phyloP scores from a whole-genome alignment of 64 coral and sea anemone genomes.

The Montipora capricornis region DNA sequence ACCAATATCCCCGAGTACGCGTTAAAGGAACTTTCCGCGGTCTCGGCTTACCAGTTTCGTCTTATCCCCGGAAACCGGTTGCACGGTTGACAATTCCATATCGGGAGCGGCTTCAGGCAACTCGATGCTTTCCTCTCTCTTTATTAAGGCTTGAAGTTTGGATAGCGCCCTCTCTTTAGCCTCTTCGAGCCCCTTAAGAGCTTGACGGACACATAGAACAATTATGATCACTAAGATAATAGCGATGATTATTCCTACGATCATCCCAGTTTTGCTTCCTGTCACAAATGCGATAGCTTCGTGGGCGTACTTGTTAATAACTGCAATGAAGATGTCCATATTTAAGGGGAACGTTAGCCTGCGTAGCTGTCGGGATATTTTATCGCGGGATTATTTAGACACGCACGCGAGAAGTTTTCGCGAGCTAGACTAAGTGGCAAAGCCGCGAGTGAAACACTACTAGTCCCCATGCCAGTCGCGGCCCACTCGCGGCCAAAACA shows the following conservation, averaged over 20 bases:
- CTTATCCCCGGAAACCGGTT: constrained; percentile 73
- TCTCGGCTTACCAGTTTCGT: constrained; percentile 80
- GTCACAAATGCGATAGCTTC: constrained; percentile 60
- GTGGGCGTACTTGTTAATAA: constrained; percentile 32
- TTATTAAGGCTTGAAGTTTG: constrained; percentile 74
- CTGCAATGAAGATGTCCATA: neutral
- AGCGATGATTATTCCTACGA: constrained; percentile 61
- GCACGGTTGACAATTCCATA: constrained; percentile 73
- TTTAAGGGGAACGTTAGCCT: no score
- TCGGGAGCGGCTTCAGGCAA: constrained; percentile 75
- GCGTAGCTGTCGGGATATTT: no score
- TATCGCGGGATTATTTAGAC: no score
- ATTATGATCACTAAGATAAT: constrained; percentile 66
- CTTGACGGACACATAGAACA: constrained; percentile 43
- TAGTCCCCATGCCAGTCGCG: no score
- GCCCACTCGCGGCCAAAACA: no score
- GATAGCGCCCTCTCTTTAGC: constrained; percentile 80
- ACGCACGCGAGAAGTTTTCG: no score
- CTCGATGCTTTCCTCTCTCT: constrained; percentile 69
- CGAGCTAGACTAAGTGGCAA: no score
- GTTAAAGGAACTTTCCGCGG: no score
- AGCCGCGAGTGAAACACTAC: no score
- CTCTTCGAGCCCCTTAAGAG: constrained; percentile 56
- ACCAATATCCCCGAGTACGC: no score
- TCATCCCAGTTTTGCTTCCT: constrained; percentile 62